phyloP scores from a whole-genome alignment of 2,797 vertebrate genomes.

The Loriculus beryllinus region DNA sequence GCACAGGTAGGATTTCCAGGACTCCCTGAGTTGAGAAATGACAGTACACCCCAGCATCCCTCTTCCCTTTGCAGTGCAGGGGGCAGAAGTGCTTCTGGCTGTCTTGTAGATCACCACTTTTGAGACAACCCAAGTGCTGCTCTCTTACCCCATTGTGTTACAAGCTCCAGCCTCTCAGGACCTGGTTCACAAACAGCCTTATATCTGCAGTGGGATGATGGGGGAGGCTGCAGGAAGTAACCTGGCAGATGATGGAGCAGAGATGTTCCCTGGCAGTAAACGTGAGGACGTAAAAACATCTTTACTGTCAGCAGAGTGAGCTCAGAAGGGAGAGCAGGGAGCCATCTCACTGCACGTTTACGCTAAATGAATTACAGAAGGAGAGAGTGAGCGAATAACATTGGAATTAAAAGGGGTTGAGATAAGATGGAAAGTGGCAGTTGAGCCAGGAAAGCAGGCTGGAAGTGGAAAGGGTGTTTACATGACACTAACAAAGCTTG shows the following conservation, averaged over 20 bases:
- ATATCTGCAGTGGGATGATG: rapidly evolving
- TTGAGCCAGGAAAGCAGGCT: conserved; percentile 1
- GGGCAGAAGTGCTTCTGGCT: not conserved
- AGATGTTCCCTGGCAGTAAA: not conserved
- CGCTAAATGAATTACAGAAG: conserved; percentile 30
- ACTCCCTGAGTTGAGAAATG: not conserved
- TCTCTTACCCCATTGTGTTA: not conserved
- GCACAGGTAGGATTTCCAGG: not conserved
- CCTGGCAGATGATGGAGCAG: not conserved
- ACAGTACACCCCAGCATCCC: not conserved
- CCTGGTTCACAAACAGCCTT: not conserved
- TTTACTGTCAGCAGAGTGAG: not conserved
- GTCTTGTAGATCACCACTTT: not conserved
- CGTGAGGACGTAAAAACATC: not conserved
- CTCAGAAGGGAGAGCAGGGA: not conserved
- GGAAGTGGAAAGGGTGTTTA: not conserved
- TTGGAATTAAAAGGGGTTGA: conserved; percentile 38
- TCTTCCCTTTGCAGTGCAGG: not conserved
- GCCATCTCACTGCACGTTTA: not conserved
- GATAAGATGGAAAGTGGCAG: conserved; percentile 10
- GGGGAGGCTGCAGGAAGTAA: not conserved
- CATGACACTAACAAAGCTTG: not conserved
- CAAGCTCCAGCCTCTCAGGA: not conserved
- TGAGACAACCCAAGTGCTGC: not conserved
- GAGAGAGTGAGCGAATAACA: conserved; percentile 21